phyloP scores from a whole-genome alignment of 2,113 vertebrate species.

The Ptilonorhynchus violaceus region DNA sequence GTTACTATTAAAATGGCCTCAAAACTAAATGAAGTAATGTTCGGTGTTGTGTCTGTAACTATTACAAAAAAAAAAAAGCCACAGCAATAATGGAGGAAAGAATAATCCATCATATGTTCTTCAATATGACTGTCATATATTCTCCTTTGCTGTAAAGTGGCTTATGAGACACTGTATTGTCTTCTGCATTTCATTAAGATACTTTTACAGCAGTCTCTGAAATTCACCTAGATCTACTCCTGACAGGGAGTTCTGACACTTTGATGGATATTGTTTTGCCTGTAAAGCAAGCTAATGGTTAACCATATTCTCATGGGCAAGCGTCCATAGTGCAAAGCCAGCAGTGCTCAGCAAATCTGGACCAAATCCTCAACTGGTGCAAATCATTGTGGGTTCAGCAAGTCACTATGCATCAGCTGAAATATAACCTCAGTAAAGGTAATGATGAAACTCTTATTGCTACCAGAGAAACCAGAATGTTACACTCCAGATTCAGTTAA shows the following conservation, averaged over 20 bases:
- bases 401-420: not conserved
- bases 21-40: not conserved
- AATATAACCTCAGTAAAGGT: not conserved
- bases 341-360: not conserved
- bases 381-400: not conserved
- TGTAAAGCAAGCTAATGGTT: not conserved
- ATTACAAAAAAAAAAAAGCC: not conserved
- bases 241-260: not conserved
- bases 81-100: not conserved
- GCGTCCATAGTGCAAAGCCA: not conserved
- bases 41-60: not conserved
- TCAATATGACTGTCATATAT: not conserved
- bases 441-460: not conserved
- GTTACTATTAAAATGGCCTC: not conserved
- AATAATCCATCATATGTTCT: not conserved
- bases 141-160: not conserved
- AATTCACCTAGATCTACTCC: not conserved
- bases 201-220: not conserved
- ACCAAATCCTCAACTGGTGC: not conserved
- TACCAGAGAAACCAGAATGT: not conserved
- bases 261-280: not conserved
- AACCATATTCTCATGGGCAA: not conserved
- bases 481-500: not conserved
- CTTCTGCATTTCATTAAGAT: conserved; percentile 26
- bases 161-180: not conserved